Evolutionary conservation across 2,888 invertebrate species (phyloP).

Genomic region (Platycheirus albimanus): DNA sequence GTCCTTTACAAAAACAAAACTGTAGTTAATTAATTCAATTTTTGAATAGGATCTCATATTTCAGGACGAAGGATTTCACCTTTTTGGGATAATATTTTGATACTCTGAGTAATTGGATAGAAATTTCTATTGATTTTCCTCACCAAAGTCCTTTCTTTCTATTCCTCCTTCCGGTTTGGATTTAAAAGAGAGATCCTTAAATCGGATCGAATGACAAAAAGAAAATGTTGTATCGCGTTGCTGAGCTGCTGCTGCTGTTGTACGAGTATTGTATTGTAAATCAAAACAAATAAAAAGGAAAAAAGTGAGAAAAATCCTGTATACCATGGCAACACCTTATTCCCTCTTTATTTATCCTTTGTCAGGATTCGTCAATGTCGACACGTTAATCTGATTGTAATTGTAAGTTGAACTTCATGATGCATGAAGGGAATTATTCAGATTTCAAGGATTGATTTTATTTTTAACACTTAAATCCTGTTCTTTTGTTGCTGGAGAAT

Average conservation of each 20-base stretch:
- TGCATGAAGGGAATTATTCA: slow-evolving; percentile 42
- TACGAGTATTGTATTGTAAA: slow-evolving; percentile 41
- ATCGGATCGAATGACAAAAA: slow-evolving; percentile 64
- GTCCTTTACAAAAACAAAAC: neutral
- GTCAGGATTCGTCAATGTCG: slow-evolving; percentile 44
- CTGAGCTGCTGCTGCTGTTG: slow-evolving; percentile 24
- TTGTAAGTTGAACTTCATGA: slow-evolving; percentile 56
- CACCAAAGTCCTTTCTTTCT: slow-evolving; percentile 17
- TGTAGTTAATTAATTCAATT: slow-evolving; percentile 52
- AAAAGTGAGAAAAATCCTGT: slow-evolving; percentile 29
- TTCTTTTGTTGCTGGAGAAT: slow-evolving; percentile 3
- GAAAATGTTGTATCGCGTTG: slow-evolving; percentile 51
- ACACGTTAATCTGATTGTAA: slow-evolving; percentile 70
- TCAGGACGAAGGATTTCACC: slow-evolving; percentile 32
- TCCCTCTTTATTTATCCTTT: slow-evolving; percentile 3
- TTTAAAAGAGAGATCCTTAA: slow-evolving; percentile 35
- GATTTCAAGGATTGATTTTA: slow-evolving; percentile 40
- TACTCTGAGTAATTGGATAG: slow-evolving; percentile 68
- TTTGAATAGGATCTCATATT: slow-evolving; percentile 46
- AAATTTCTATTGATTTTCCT: slow-evolving; percentile 50
- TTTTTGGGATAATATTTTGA: slow-evolving; percentile 67
- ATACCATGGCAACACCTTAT: slow-evolving; percentile 52
- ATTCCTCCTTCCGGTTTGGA: slow-evolving; percentile 39
- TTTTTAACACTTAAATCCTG: neutral
- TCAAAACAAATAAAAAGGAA: slow-evolving; percentile 47